Evolutionary conservation across 1,140 invertebrate genomes (phyloP).

Genomic region (Macrostomum lignano): DNA sequence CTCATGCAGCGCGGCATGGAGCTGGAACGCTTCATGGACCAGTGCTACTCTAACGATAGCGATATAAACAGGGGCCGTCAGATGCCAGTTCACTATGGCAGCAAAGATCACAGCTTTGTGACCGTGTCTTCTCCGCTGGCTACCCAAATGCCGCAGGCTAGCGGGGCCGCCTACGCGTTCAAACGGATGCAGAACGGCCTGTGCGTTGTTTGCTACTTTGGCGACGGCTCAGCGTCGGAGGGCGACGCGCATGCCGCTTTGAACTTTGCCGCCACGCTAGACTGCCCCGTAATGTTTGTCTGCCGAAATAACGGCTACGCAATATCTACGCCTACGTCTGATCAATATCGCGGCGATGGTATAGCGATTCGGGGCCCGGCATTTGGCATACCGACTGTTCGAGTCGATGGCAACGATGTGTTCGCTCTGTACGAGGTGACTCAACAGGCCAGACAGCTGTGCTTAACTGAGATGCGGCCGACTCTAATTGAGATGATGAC

Average conservation of each 20-base stretch:
- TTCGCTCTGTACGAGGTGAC: conserved; percentile 78
- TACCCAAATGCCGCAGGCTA: conserved; percentile 72
- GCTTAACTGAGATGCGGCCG: conserved; percentile 47
- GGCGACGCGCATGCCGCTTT: conserved; percentile 91
- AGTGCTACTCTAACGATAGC: conserved; percentile 70
- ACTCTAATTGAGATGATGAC: conserved; percentile 89
- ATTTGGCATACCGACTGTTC: conserved; percentile 61
- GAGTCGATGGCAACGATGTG: conserved; percentile 86
- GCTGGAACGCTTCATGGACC: conserved; percentile 60
- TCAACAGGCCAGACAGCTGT: conserved; percentile 45
- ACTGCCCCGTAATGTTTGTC: conserved; percentile 75
- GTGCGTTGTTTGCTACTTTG: conserved; percentile 78
- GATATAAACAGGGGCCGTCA: conserved; percentile 69
- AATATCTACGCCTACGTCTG: conserved; percentile 66
- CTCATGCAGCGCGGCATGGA: conserved; percentile 62
- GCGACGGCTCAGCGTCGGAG: conserved; percentile 87
- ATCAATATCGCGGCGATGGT: conserved; percentile 65
- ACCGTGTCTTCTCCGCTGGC: conserved; percentile 76
- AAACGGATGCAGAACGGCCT: conserved; percentile 31
- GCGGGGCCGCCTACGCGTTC: conserved; percentile 21
- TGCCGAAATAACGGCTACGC: conserved; percentile 84
- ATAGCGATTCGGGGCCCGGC: conserved; percentile 51
- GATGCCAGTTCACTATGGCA: conserved; percentile 53
- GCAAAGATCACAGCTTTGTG: conserved; percentile 51
- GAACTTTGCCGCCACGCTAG: conserved; percentile 84